Base-by-base conservation (phyloP, 2,797 vertebrate species). In the Cynodonichthys magdalenae region DNA sequence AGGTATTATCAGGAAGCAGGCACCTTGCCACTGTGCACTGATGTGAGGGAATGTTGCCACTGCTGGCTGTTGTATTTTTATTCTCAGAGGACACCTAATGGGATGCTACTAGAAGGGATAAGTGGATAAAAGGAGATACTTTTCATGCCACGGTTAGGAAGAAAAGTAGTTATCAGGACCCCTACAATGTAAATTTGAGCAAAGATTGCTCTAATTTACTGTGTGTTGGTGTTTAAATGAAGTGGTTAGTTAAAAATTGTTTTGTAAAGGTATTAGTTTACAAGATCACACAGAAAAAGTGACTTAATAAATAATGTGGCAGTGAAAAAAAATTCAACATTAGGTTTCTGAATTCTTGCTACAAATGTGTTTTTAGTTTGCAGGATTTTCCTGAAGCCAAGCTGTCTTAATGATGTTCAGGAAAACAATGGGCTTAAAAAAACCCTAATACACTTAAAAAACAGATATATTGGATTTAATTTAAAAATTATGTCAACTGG, bases 51-150 rank as follows among this genome's bases (percentile, higher is more conserved):
- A 27, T 15, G 66, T n/a, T 48, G 53, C 64, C 66, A 47, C 53
- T 11, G 59, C 51, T 63, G 66, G 50, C 63, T 77, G 69, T 63
- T 81, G 71, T 82, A 58, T 71, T 71, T 78, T 72, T 44, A 76
- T 66, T 68, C 79, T 62, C 63, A 3, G 31, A 1, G 68, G 72
- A 69, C 11, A 29, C 45, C 24, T 76, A 59, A 79, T 72, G 55
- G 59, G 60, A 77, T 56, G 59, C 53, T 53, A 59, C 51, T 55
- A 15, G 59, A 51, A 54, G 29, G 69, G 61, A 70, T 67, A 61
- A 69, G 67, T 73, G 52, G 57, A 62, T 66, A 34, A 51, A 15
- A 54, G 50, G 28, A 46, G 36, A 27, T 41, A 5, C 17, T 52
- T 69, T 66, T 34, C 24, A 24, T 1, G 31, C 39, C 11, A 14